Base-by-base conservation (phyloP, 1,140 invertebrate genomes). In the Drosophila busckii region DNA sequence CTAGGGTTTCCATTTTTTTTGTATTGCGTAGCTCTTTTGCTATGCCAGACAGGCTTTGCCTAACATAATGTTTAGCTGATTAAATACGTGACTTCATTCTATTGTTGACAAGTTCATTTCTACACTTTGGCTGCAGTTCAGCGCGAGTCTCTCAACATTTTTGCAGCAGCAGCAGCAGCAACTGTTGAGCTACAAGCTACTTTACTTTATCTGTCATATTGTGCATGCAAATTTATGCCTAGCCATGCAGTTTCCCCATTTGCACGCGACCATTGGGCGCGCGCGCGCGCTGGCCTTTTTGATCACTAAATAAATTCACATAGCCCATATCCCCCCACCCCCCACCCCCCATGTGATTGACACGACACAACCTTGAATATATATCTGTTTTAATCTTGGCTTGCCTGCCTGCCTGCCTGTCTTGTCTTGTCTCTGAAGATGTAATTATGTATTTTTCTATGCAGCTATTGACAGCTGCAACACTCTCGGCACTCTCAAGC, bases 21-120 rank as follows among this genome's bases (percentile, higher is more conserved):
- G 3, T 31, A 37, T 13, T 13, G 17, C 26, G 15, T 31, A 16
- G n/a, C 38, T 17, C 13, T 34, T 35, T 42, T 34, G 10, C 25
- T 42, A 50, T 58, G 35, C 13, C 35, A 55, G 50, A 55, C 42
- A 68, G 52, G 23, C 38, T 41, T n/a, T n/a, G n/a, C n/a, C n/a
- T n/a, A 31, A 49, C 52, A 68, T 78, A 65, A 58, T 78, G 73
- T 78, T 80, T 80, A 68, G 73, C 71, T 68, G 71, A 76, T 76
- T 78, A 78, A 78, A 80, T 80, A 80, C 75, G 75, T 82, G 75
- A 82, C 75, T 82, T 82, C 80, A 82, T 82, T 82, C 69, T 40
- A 48, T 50, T 20, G 69, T 58, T 70, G 66, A 71, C 68, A 70
- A 69, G 65, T 60, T 50, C 37, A 65, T 44, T 60, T 13, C n/a